Evolutionary conservation across 2,797 vertebrate genomes (phyloP).

Genomic region (Trichosurus vulpecula): DNA sequence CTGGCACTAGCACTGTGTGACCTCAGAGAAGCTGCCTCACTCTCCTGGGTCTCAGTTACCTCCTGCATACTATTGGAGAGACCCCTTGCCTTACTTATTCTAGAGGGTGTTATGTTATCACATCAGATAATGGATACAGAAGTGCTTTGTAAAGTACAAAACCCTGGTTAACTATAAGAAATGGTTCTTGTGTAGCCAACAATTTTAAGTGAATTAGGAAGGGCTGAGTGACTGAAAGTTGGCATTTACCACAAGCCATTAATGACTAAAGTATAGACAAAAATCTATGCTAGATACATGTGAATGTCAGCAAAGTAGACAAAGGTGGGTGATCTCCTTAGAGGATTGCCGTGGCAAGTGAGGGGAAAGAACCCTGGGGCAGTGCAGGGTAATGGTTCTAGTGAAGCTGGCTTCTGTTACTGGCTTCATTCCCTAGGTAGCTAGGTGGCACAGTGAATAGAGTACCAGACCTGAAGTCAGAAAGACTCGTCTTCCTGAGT

Average conservation of each 20-base stretch:
- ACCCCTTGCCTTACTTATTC: background rate
- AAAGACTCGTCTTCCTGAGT: background rate
- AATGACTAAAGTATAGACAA: background rate
- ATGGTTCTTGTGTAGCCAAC: background rate
- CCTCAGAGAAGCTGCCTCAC: background rate
- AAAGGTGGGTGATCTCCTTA: background rate
- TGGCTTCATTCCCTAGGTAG: background rate
- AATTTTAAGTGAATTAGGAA: background rate
- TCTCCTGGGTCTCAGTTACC: background rate
- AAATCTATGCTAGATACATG: background rate
- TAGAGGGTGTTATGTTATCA: background rate
- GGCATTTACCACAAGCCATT: background rate
- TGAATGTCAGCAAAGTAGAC: background rate
- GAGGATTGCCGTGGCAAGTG: background rate
- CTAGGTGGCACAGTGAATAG: background rate
- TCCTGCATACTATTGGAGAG: background rate
- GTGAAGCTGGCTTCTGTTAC: background rate
- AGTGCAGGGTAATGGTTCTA: background rate
- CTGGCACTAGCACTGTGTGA: background rate
- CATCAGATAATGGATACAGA: background rate
- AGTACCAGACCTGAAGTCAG: background rate
- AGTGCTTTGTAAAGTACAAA: background rate
- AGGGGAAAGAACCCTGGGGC: background rate
- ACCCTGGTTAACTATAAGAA: background rate
- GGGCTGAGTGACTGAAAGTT: background rate